Percentiles rank a stretch among this genome's conserved stretches.
Conservation (phyloP, 2,888 invertebrate species). For the Pasiphila rectangulata region DNA sequence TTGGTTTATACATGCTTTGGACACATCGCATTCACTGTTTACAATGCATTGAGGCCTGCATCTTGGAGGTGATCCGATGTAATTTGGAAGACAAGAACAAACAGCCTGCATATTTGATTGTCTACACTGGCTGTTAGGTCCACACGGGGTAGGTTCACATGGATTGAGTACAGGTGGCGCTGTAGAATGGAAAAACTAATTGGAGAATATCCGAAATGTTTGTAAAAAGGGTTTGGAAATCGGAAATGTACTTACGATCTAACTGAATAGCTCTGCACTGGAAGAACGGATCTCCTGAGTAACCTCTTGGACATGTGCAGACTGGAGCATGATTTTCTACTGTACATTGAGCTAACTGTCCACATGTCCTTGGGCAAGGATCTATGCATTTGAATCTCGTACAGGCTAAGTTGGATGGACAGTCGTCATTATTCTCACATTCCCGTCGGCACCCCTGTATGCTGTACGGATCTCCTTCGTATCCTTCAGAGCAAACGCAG, state of each 20-base stretch:
- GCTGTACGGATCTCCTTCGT: conserved; percentile 91
- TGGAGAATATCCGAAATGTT: neutral
- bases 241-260: conserved; percentile 50
- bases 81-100: conserved; percentile 90
- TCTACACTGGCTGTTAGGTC: conserved; percentile 92
- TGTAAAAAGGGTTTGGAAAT: too few relatives aligned
- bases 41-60: conserved; percentile 93
- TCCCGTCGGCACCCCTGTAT: conserved; percentile 86
- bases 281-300: conserved; percentile 91
- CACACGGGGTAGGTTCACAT: conserved; percentile 92
- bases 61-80: conserved; percentile 88
- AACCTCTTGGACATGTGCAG: conserved; percentile 87
- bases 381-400: conserved; percentile 91
- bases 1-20: conserved; percentile 91
- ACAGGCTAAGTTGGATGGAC: conserved; percentile 86
- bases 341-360: conserved; percentile 87
- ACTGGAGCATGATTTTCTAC: conserved; percentile 90
- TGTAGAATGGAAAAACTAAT: conserved; percentile 44
- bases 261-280: conserved; percentile 83
- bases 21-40: conserved; percentile 91
- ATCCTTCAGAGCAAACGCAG: conserved; percentile 89
- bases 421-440: conserved; percentile 90
- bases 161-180: conserved; percentile 82
- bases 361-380: conserved; percentile 92
- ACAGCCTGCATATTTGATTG: conserved; percentile 89